phyloP scores from a whole-genome alignment of 1,140 invertebrate genomes.

The Lasaia peninsularis region DNA sequence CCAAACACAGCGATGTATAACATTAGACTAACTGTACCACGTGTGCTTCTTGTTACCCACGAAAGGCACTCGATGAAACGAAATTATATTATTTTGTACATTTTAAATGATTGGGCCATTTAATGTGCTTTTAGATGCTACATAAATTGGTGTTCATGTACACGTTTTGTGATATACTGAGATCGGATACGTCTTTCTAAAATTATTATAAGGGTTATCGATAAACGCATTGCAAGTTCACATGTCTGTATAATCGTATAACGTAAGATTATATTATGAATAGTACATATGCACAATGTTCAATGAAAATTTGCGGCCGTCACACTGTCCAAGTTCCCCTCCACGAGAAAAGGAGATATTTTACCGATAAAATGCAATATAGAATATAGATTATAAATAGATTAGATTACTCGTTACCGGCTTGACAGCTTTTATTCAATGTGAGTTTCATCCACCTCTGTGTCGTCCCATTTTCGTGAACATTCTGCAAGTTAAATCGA shows the following conservation, averaged over 20 bases:
- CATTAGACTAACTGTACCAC: conserved; percentile 22
- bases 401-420: conserved; percentile 7
- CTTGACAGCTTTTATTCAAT: background rate
- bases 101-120: conserved; percentile 16
- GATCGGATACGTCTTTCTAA: conserved; percentile 52
- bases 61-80: conserved; percentile 32
- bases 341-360: background rate
- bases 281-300: conserved; percentile 60
- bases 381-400: conserved; percentile 4
- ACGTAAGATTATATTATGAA: conserved; percentile 56
- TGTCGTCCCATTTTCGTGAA: conserved; percentile 36
- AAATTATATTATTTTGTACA: conserved; percentile 12
- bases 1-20: conserved; percentile 5
- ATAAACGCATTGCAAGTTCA: conserved; percentile 59
- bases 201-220: conserved; percentile 42
- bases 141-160: conserved; percentile 36
- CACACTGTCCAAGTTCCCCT: conserved; percentile 9
- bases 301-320: conserved; percentile 43
- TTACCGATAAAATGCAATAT: background rate
- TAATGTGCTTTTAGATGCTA: conserved; percentile 36
- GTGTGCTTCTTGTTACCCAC: conserved; percentile 25
- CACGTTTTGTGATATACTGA: conserved; percentile 38
- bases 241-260: conserved; percentile 59
- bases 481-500: conserved; percentile 56
- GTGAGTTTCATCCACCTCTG: conserved; percentile 14